Percentiles rank a stretch among this genome's conserved stretches.
phyloP scores from a whole-genome alignment of 2,797 vertebrate species.

The Chelon labrosus region DNA sequence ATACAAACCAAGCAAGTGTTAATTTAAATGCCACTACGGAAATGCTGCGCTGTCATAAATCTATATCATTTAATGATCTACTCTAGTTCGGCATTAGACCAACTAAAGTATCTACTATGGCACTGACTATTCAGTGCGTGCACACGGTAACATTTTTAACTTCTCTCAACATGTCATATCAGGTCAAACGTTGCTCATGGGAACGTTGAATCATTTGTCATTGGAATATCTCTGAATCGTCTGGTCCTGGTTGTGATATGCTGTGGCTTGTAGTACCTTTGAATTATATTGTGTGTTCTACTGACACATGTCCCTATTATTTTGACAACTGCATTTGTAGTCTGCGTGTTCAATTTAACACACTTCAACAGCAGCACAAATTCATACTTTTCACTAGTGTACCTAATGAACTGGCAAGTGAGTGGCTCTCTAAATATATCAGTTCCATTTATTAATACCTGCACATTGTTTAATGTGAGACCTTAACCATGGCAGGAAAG shows the following conservation, averaged over 20 bases:
- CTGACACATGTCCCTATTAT: no score
- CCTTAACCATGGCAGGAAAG: no score
- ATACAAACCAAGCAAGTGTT: not conserved
- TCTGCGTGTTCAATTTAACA: no score
- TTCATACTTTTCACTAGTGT: no score
- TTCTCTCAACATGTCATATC: not conserved
- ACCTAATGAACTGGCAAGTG: no score
- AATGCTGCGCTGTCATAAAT: constrained; percentile 12
- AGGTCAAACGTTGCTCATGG: not conserved
- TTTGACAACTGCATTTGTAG: no score
- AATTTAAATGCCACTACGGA: constrained; percentile 11
- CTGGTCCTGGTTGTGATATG: not conserved
- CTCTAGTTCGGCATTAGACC: not conserved
- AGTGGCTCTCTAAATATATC: no score
- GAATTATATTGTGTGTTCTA: no score
- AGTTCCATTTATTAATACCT: no score
- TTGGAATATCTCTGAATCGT: not conserved
- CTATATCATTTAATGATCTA: not conserved
- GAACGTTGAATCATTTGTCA: constrained; percentile 13
- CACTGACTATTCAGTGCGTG: not conserved
- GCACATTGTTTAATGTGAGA: no score
- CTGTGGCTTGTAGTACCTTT: no score
- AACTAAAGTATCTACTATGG: not conserved
- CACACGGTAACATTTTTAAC: not conserved
- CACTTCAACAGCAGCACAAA: no score